Evolutionary conservation across 2,797 vertebrate genomes (phyloP).

Genomic region (Enteromius treurensis): DNA sequence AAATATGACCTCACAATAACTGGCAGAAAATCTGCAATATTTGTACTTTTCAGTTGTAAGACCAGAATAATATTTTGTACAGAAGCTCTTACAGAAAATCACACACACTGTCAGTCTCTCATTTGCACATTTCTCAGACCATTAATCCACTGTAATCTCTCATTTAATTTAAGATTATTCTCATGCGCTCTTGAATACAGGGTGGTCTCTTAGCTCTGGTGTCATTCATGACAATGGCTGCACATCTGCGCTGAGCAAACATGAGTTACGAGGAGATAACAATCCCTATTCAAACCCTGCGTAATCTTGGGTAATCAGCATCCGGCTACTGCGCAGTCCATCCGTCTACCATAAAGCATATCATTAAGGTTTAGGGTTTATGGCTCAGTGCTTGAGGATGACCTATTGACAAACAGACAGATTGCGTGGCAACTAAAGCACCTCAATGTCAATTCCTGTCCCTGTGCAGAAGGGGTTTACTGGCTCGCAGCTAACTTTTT

Average conservation of each 20-base stretch:
- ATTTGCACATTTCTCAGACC: slow-evolving; percentile 41
- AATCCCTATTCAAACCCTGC: slow-evolving; percentile 43
- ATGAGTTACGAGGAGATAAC: slow-evolving; percentile 49
- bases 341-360: neutral
- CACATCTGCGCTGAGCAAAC: slow-evolving; percentile 55
- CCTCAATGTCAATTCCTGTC: slow-evolving; percentile 41
- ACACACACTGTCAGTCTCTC: neutral
- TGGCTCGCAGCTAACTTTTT: neutral
- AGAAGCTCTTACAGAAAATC: neutral
- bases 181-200: slow-evolving; percentile 30
- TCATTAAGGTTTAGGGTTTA: slow-evolving; percentile 42
- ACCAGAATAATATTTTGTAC: neutral
- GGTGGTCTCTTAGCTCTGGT: slow-evolving; percentile 36
- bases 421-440: slow-evolving; percentile 43
- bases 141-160: slow-evolving; percentile 51
- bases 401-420: slow-evolving; percentile 47
- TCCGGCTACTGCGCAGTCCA: slow-evolving; percentile 27
- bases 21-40: neutral
- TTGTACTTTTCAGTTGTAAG: neutral
- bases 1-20: neutral
- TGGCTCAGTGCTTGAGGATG: slow-evolving; percentile 20
- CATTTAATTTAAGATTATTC: slow-evolving; percentile 35
- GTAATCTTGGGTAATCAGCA: slow-evolving; percentile 46
- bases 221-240: slow-evolving; percentile 52
- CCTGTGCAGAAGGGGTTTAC: slow-evolving; percentile 20